A percentile compares a stretch with the other conserved stretches of the same genome.
Evolutionary conservation across 1,140 invertebrate genomes (phyloP).

Genomic region (Trinorchestia longiramus): DNA sequence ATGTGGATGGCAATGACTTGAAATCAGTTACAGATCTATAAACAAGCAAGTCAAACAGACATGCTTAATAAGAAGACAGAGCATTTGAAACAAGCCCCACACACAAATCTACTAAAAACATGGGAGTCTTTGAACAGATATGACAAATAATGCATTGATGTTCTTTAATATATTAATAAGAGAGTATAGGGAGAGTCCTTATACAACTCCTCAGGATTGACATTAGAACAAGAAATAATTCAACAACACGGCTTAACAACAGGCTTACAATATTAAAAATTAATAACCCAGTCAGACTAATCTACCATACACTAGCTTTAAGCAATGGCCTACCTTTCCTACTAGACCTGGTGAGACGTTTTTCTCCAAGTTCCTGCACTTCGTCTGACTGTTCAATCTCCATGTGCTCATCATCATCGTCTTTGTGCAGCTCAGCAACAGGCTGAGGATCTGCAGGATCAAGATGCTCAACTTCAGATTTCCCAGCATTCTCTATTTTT

Average conservation of each 20-base stretch:
- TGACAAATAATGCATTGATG: too few species aligned
- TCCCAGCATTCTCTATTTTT: neutral
- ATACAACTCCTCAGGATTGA: neutral
- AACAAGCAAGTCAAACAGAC: too few species aligned
- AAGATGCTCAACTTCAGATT: neutral
- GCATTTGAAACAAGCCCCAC: too few species aligned
- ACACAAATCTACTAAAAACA: too few species aligned
- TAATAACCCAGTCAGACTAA: neutral
- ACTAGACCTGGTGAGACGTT: slow-evolving; percentile 22
- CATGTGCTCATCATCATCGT: neutral
- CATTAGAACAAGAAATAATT: neutral
- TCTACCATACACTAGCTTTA: neutral
- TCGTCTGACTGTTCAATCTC: neutral
- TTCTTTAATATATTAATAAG: too few species aligned
- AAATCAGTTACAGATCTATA: too few species aligned
- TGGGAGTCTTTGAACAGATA: too few species aligned
- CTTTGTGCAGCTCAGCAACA: neutral
- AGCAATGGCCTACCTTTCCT: neutral
- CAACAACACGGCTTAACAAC: neutral
- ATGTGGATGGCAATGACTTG: too few species aligned
- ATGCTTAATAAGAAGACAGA: too few species aligned
- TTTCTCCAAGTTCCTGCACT: slow-evolving; percentile 23
- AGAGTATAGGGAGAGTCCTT: neutral
- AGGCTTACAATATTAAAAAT: neutral
- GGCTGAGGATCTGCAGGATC: neutral